Evolutionary conservation across 2,797 vertebrate genomes (phyloP).

Genomic region (Zalophus californianus): DNA sequence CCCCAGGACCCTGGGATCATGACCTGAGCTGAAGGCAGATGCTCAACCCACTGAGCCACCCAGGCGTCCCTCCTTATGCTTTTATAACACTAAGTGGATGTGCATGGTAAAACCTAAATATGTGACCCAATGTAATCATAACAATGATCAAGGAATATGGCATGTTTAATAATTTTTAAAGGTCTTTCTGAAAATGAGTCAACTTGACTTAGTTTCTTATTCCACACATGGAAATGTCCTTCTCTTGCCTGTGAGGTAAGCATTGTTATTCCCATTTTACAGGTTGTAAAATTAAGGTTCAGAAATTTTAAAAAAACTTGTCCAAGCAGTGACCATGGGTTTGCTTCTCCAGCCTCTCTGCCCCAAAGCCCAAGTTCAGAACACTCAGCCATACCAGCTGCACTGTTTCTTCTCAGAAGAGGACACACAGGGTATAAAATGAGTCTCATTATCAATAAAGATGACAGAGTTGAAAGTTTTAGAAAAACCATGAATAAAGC

Average conservation of each 20-base stretch:
- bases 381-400: not conserved
- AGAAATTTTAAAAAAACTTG: constrained; percentile 45
- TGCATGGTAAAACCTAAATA: not conserved
- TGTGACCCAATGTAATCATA: not conserved
- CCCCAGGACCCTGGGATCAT: not conserved
- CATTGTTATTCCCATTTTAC: constrained; percentile 12
- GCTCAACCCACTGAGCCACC: not conserved
- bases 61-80: not conserved
- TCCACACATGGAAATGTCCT: not conserved
- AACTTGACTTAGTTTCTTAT: constrained; percentile 23
- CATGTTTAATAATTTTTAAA: constrained; percentile 23
- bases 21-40: not conserved
- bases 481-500: not conserved
- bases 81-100: not conserved
- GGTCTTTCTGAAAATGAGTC: constrained; percentile 47
- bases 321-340: not conserved
- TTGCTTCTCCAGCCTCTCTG: not conserved
- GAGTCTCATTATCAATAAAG: not conserved
- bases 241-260: not conserved
- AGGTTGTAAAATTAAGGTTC: constrained; percentile 46
- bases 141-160: not conserved
- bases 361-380: not conserved
- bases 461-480: not conserved
- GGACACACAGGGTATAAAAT: not conserved
- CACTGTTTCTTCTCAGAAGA: constrained; percentile 31